Conservation (phyloP, 1,140 invertebrate genomes). For the Polyergus mexicanus region DNA sequence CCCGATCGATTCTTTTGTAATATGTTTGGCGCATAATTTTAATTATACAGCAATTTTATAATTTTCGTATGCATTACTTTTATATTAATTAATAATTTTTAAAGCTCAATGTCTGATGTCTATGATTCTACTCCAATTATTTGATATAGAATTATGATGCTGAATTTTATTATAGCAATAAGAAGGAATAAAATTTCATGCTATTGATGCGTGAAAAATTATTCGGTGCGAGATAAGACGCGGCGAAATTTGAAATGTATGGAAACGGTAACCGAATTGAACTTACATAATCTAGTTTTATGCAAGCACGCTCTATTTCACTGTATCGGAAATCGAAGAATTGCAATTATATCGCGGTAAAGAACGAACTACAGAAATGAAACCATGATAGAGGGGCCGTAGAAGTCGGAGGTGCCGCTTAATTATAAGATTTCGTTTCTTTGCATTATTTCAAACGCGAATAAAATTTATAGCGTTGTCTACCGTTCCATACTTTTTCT, state of each 20-base stretch:
- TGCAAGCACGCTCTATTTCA: slow-evolving; percentile 58
- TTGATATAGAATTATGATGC: neutral
- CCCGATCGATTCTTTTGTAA: neutral
- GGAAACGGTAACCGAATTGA: slow-evolving; percentile 50
- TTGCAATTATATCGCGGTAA: slow-evolving; percentile 25
- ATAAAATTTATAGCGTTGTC: neutral
- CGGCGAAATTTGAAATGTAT: slow-evolving; percentile 51
- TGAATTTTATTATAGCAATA: neutral
- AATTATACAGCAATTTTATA: neutral
- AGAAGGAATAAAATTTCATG: slow-evolving; percentile 30
- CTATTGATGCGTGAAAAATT: slow-evolving; percentile 43
- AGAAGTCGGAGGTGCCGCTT: slow-evolving; percentile 48
- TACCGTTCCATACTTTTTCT: slow-evolving; percentile 11
- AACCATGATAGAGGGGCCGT: slow-evolving; percentile 20
- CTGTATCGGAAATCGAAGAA: slow-evolving; percentile 61
- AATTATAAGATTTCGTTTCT: slow-evolving; percentile 60
- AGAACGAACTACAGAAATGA: slow-evolving; percentile 36
- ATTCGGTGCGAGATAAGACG: slow-evolving; percentile 53
- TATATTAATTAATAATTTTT: slow-evolving; percentile 6
- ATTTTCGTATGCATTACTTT: neutral
- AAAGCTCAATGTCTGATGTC: neutral
- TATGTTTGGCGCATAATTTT: neutral
- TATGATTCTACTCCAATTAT: neutral
- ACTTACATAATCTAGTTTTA: slow-evolving; percentile 58
- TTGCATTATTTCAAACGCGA: slow-evolving; percentile 26